These are phyloP conservation scores for Saccostrea echinata DNA, from an alignment of 1,140 invertebrate genomes.

Conservation along the genomic window DNA sequence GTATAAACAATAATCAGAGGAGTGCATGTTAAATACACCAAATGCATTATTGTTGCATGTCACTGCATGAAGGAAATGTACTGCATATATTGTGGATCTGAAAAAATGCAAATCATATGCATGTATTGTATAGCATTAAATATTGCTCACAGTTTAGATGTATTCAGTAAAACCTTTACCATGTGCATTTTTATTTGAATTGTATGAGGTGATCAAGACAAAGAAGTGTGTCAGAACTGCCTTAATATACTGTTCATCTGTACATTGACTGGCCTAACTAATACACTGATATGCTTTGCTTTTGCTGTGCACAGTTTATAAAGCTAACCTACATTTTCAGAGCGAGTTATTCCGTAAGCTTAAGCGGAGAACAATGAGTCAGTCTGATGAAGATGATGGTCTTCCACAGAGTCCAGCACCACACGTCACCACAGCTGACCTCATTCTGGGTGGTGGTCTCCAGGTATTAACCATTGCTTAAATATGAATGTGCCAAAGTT, in stretches of 20 bases:
- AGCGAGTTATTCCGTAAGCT: conserved; percentile 68
- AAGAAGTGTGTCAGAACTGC: not conserved
- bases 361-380: conserved; percentile 60
- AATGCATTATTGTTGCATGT: not conserved
- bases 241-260: not conserved
- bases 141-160: not conserved
- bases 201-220: not conserved
- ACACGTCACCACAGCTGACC: conserved; percentile 56
- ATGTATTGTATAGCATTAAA: not conserved
- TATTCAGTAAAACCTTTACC: not conserved
- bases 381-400: conserved; percentile 66
- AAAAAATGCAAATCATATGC: not conserved
- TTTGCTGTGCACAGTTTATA: conserved; percentile 3
- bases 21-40: not conserved
- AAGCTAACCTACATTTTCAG: conserved; percentile 56
- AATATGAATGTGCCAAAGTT: too few species aligned
- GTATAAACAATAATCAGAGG: not conserved
- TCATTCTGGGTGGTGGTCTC: conserved; percentile 62
- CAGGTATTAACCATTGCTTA: conserved; percentile 48
- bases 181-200: not conserved
- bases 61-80: not conserved
- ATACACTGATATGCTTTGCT: not conserved
- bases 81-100: not conserved
- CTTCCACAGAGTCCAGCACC: conserved; percentile 64
- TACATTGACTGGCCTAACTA: not conserved